A percentile compares a stretch with the other conserved stretches of the same genome.
Evolutionary conservation across 2,113 vertebrate genomes (phyloP).

Genomic region (Indicator indicator): DNA sequence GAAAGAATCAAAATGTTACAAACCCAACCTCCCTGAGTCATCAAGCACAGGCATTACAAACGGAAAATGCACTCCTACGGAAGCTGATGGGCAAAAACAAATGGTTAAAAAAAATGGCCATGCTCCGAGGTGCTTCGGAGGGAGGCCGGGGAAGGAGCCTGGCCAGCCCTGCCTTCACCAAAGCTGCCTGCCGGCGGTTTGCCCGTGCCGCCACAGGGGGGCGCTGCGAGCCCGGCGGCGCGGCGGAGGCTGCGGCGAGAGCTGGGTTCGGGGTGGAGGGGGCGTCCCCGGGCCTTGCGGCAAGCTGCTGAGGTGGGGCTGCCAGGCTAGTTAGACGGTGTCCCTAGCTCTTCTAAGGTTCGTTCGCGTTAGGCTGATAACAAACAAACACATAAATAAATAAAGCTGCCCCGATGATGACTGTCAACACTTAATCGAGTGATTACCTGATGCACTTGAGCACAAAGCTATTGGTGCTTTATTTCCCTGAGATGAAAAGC

Average conservation of each 20-base stretch:
- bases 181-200: background rate
- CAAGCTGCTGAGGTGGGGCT: background rate
- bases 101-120: rapidly evolving
- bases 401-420: background rate
- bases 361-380: background rate
- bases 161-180: background rate
- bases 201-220: slow-evolving; percentile 59
- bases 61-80: rapidly evolving
- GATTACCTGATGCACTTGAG: rapidly evolving
- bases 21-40: background rate
- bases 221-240: slow-evolving; percentile 33
- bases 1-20: background rate
- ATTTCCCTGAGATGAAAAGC: background rate
- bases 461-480: background rate
- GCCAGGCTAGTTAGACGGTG: background rate
- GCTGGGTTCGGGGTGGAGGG: background rate
- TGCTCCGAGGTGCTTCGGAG: rapidly evolving
- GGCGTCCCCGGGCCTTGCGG: background rate
- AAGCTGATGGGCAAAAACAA: background rate
- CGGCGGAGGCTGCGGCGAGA: background rate
- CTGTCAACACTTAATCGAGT: too few species aligned
- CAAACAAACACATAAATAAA: background rate
- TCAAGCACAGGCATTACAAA: rapidly evolving
- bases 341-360: background rate
- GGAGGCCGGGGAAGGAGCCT: background rate